phyloP scores from a whole-genome alignment of 2,888 invertebrate species.

The Ferrisia virgata region DNA sequence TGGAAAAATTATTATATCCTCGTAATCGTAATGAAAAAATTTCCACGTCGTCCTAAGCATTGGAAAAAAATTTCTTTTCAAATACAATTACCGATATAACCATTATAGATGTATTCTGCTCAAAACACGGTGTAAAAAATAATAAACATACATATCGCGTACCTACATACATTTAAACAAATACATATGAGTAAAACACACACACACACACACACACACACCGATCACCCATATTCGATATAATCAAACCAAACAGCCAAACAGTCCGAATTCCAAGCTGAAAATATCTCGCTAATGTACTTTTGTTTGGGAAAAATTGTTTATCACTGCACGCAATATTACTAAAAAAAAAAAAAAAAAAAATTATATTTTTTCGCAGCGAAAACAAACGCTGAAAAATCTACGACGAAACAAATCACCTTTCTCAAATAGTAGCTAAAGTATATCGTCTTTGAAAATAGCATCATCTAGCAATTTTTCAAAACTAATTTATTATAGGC shows the following conservation, averaged over 20 bases:
- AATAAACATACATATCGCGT: not conserved
- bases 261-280: not conserved
- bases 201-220: not conserved
- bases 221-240: not conserved
- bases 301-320: not conserved
- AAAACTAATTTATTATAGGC: not conserved
- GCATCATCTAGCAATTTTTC: not conserved
- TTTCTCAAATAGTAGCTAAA: not conserved
- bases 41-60: not conserved
- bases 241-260: not conserved
- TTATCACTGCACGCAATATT: not conserved
- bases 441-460: not conserved
- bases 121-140: not conserved
- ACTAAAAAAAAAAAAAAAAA: not conserved
- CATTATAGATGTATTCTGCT: not conserved
- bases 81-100: not conserved
- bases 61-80: not conserved
- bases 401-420: not conserved
- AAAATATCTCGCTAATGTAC: not conserved
- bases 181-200: not conserved
- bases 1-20: not conserved
- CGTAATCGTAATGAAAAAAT: not conserved
- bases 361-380: not conserved
- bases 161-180: no score
- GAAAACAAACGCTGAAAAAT: not conserved